Evolutionary conservation across 1,140 invertebrate species (phyloP), one percentile per base, ranked within the genome.

Genomic region (Archivesica marissinica): DNA sequence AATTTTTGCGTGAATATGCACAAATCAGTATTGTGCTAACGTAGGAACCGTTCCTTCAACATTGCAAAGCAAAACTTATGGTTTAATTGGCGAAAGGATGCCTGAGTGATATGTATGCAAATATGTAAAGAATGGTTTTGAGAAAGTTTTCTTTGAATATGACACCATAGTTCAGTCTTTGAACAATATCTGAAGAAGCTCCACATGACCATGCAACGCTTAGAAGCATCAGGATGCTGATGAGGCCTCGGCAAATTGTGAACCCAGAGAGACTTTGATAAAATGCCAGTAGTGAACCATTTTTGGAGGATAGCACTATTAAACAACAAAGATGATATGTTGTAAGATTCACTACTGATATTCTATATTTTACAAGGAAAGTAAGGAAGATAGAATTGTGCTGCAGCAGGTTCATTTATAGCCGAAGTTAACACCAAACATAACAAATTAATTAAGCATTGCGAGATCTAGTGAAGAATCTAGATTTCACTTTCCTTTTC

Each of bases 81-180:
- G n/a, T n/a, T n/a, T n/a, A n/a, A n/a, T n/a, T n/a, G n/a, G n/a
- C n/a, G n/a, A n/a, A n/a, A n/a, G n/a, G n/a, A n/a, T n/a, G n/a
- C n/a, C n/a, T n/a, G n/a, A n/a, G n/a, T n/a, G n/a, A n/a, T n/a
- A n/a, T n/a, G n/a, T n/a, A n/a, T n/a, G n/a, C n/a, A n/a, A n/a
- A n/a, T n/a, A n/a, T n/a, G n/a, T n/a, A n/a, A n/a, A n/a, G n/a
- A n/a, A n/a, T n/a, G n/a, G n/a, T n/a, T n/a, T n/a, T n/a, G n/a
- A n/a, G n/a, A n/a, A n/a, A n/a, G 17, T 7, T 30, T 74, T 83
- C 33, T 30, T 41, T 61, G 44, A 86, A 74, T 17, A 80, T 9
- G 7, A 72, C 44, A 17, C 83, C 83, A 47, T 85, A 85, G n/a
- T 85, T 85, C 11, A 85, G 28, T 74, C 83, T 77, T 23, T 59